These are phyloP conservation scores for Himalopsyche kuldschensis DNA, from an alignment of 2,888 invertebrate species.

Conservation along the genomic window DNA sequence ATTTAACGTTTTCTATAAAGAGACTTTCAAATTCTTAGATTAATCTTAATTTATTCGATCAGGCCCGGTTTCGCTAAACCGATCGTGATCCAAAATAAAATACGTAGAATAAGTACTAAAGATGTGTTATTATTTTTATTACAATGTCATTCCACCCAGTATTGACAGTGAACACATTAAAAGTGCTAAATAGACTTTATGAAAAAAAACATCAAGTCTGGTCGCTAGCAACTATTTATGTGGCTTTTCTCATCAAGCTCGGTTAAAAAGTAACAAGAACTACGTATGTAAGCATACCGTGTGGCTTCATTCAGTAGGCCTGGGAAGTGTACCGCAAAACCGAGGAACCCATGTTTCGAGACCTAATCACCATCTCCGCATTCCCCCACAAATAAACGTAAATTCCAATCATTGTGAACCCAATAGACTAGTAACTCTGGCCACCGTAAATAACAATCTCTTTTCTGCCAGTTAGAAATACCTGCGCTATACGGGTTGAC, in stretches of 20 bases:
- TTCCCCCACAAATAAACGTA: constrained; percentile 20
- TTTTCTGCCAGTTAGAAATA: not conserved
- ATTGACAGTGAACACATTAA: no score
- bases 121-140: no score
- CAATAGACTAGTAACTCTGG: not conserved
- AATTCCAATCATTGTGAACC: constrained; percentile 24
- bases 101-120: no score
- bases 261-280: not conserved
- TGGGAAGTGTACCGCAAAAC: not conserved
- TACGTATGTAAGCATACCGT: not conserved
- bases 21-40: no score
- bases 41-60: no score
- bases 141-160: no score
- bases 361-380: constrained; percentile 22
- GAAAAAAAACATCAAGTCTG: no score
- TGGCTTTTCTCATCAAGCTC: not conserved
- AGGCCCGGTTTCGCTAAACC: no score
- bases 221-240: not conserved
- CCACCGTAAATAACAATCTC: not conserved
- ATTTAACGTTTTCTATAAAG: no score
- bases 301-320: not conserved
- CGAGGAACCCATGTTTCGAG: constrained; percentile 14
- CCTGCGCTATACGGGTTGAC: not conserved
- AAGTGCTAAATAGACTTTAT: no score
- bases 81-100: no score